Base-by-base conservation (phyloP, 2,113 vertebrate genomes). In the Pachypanchax playfairii region DNA sequence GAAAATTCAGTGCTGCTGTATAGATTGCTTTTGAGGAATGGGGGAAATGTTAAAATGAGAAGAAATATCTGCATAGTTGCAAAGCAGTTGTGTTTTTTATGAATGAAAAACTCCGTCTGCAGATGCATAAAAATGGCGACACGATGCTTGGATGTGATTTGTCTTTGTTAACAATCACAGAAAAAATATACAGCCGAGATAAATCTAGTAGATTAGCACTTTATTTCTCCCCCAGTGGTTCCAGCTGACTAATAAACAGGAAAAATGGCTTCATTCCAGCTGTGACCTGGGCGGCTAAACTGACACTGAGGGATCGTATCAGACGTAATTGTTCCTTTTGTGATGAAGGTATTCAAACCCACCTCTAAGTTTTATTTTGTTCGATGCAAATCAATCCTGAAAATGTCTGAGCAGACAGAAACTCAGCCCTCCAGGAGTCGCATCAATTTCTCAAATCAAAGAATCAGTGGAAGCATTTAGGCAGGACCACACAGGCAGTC, bases 401-500 rank as follows among this genome's bases (percentile, higher is more conserved):
- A 49, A 69, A 49, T 26, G 18, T 50, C 55, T 65, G 60, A 71
- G 8, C 3, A n/a, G 13, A 41, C 69, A 61, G 22, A 53, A 48
- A 49, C 44, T 21, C 4, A 0, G 21, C 22, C 46, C 50, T 20
- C 17, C 26, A 2, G 52, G 41, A n/a, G 35, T 6, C n/a, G n/a
- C 57, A 35, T 25, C 38, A 9, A 41, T 38, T 22, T 44, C 47
- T 36, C 38, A 18, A 4, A 12, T 67, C 61, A 56, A 25, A 59
- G 52, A 26, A 47, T 76, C 58, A 73, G 39, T 33, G 26, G n/a
- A 28, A 28, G 60, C 69, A 38, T 73, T 56, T 51, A n/a, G n/a
- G n/a, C n/a, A n/a, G n/a, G n/a, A n/a, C n/a, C n/a, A 59, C 29
- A 6, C 1, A 4, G 60, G 21, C 22, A 4, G 28, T 24, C 61